Conservation (phyloP, 2,797 vertebrate genomes). For the Myotis myotis region DNA sequence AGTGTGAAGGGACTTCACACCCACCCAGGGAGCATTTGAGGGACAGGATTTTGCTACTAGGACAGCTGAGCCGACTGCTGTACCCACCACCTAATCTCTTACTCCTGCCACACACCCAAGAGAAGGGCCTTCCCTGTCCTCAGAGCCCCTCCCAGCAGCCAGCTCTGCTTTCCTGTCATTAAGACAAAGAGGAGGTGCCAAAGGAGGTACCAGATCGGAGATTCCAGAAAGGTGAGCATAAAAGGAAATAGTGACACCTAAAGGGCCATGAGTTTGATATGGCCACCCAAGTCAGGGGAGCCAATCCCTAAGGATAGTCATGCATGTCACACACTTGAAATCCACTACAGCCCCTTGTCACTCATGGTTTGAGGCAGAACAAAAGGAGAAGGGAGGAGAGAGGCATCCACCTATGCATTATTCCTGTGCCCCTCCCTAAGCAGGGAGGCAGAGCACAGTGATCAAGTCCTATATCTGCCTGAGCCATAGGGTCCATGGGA, state of each 20-base stretch:
- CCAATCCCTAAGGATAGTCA: background rate
- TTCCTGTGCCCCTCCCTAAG: background rate
- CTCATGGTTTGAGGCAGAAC: background rate
- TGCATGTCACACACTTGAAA: background rate
- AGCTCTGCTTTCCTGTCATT: constrained; percentile 14
- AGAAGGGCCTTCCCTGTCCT: background rate
- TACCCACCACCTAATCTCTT: background rate
- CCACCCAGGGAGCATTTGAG: background rate
- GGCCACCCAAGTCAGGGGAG: background rate
- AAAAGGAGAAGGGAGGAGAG: background rate
- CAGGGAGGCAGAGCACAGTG: background rate
- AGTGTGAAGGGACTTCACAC: background rate
- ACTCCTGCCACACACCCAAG: background rate
- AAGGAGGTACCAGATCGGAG: background rate
- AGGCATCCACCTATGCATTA: background rate
- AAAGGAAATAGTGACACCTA: background rate
- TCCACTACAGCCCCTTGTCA: background rate
- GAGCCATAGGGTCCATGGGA: background rate
- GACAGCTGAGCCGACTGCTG: background rate
- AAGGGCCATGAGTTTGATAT: background rate
- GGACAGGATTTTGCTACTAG: background rate
- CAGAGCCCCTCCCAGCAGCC: background rate
- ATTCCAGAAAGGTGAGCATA: background rate
- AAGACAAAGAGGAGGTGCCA: background rate
- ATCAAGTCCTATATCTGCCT: background rate